Conservation (phyloP, 2,113 vertebrate genomes). For the Hyperopisus bebe region DNA sequence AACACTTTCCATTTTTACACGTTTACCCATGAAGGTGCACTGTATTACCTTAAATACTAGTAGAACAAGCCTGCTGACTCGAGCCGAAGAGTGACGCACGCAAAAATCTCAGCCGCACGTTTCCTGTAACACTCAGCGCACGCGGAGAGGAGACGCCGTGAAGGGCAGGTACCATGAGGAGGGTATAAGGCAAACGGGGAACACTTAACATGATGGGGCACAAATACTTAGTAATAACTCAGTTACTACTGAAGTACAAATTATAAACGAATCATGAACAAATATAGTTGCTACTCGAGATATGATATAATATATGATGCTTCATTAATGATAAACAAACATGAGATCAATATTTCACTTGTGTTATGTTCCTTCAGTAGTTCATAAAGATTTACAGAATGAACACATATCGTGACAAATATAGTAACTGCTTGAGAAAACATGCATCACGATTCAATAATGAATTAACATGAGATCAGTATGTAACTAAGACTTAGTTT, state of each 20-base stretch:
- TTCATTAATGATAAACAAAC: neutral
- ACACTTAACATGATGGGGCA: neutral
- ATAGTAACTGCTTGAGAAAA: neutral
- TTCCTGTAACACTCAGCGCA: neutral
- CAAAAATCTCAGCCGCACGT: neutral
- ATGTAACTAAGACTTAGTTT: neutral
- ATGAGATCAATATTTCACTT: neutral
- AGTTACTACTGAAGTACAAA: neutral
- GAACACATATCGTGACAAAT: neutral
- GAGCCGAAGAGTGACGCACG: neutral
- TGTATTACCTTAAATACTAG: neutral
- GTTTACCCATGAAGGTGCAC: neutral
- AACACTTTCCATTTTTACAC: neutral
- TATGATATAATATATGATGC: neutral
- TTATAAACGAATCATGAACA: neutral
- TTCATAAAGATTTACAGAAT: neutral
- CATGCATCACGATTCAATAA: neutral
- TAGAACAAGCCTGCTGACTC: neutral
- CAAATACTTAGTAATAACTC: neutral
- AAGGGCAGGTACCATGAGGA: neutral
- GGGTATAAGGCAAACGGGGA: neutral
- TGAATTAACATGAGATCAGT: neutral
- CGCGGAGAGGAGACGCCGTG: neutral
- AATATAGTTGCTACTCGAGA: neutral
- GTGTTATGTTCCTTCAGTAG: neutral